These are phyloP conservation scores for Idaea straminata DNA, from an alignment of 2,888 invertebrate genomes.

Conservation along the genomic window DNA sequence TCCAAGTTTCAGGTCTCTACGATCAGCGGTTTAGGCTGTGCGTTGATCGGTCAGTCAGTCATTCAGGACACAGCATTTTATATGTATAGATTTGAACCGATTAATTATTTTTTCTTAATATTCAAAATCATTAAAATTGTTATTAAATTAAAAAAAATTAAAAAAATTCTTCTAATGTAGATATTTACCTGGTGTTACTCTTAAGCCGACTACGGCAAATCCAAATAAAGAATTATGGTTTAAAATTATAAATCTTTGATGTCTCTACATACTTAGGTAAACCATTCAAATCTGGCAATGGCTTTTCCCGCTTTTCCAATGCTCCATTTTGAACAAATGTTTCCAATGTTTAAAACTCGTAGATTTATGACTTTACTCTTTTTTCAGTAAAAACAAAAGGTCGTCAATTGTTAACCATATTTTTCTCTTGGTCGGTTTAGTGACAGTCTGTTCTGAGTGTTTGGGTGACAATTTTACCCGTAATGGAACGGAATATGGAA, in stretches of 20 bases:
- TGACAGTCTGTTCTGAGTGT: not conserved
- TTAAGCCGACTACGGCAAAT: not conserved
- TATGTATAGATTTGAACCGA: too few relatives aligned
- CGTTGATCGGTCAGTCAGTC: too few relatives aligned
- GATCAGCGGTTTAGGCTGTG: too few relatives aligned
- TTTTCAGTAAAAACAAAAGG: slow-evolving; percentile 12
- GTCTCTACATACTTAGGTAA: not conserved
- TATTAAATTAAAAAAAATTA: too few relatives aligned
- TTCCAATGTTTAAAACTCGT: slow-evolving; percentile 12
- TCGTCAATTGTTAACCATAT: slow-evolving; percentile 4
- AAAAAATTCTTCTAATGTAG: too few relatives aligned
- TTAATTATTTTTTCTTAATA: too few relatives aligned
- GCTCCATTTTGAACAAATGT: slow-evolving; percentile 13
- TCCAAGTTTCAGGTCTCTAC: too few relatives aligned
- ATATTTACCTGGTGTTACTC: too few relatives aligned
- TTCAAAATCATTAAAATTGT: too few relatives aligned
- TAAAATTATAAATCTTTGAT: not conserved
- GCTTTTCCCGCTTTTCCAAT: not conserved
- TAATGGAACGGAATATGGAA: too few relatives aligned
- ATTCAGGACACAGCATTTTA: too few relatives aligned
- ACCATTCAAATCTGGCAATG: not conserved
- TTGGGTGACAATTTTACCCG: not conserved
- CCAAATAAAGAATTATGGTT: not conserved
- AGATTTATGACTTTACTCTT: slow-evolving; percentile 13
- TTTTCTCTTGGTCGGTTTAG: not conserved